Evolutionary conservation across 2,888 invertebrate species (phyloP).

Genomic region (Chironomus riparius): DNA sequence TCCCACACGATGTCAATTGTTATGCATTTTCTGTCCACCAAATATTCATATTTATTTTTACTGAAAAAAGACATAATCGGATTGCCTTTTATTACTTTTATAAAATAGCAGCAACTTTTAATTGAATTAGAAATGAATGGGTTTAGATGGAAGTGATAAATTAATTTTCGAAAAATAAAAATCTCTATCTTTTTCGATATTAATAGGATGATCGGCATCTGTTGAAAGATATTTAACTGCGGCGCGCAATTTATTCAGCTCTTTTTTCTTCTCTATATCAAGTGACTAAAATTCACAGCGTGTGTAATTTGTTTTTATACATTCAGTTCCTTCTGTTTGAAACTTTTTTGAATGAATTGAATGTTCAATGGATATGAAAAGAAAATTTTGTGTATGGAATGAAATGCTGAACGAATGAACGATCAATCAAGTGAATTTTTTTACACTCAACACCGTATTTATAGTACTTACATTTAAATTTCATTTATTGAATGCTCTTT

Average conservation of each 20-base stretch:
- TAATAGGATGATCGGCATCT: constrained; percentile 27
- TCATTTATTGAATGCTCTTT: no score
- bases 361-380: background rate
- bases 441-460: background rate
- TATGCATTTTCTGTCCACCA: no score
- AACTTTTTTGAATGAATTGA: constrained; percentile 4
- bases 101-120: background rate
- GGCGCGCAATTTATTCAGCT: constrained; percentile 19
- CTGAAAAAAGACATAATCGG: no score
- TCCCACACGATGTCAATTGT: no score
- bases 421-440: constrained; percentile 22
- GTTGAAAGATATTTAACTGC: constrained; percentile 23
- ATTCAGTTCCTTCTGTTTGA: background rate
- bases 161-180: background rate
- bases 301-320: constrained; percentile 25
- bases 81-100: no score
- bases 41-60: no score
- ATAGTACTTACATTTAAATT: no score
- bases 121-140: background rate
- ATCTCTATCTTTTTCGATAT: background rate
- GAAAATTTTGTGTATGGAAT: background rate
- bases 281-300: constrained; percentile 13
- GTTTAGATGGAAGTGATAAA: background rate
- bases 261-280: background rate
- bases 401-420: background rate